phyloP scores from a whole-genome alignment of 2,888 invertebrate genomes.

The Biston stratarius region DNA sequence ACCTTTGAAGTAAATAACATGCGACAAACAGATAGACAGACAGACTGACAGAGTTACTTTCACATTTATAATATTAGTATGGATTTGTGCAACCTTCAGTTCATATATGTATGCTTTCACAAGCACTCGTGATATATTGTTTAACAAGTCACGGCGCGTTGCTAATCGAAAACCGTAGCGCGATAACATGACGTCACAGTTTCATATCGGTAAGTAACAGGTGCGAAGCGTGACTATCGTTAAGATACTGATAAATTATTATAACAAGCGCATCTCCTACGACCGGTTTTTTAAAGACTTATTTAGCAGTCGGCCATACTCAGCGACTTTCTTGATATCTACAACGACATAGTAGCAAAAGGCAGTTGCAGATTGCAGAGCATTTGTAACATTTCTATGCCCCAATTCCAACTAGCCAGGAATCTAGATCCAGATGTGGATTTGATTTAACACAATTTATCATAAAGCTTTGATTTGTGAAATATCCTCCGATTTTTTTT shows the following conservation, averaged over 20 bases:
- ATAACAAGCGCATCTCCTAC: background rate
- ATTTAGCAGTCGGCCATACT: background rate
- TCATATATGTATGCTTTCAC: background rate
- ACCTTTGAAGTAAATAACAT: no score
- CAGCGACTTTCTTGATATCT: background rate
- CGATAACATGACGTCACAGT: conserved; percentile 12
- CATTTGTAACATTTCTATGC: background rate
- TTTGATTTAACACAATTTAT: no score
- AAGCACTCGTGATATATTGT: conserved; percentile 3
- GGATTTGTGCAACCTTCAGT: background rate
- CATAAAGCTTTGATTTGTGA: no score
- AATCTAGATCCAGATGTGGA: no score
- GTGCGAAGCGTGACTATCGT: conserved; percentile 15
- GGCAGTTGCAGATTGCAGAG: background rate
- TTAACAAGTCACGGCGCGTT: background rate
- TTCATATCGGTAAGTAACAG: conserved; percentile 8
- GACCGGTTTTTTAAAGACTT: background rate
- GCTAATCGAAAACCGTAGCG: conserved; percentile 3
- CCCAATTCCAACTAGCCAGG: no score
- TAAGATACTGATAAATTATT: background rate
- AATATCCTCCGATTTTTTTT: no score
- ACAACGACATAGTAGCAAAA: background rate
- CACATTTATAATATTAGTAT: no score
- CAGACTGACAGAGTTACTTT: no score
- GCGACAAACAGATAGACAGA: no score